Base-by-base conservation (phyloP, 2,888 invertebrate genomes). In the Sphinx pinastri region DNA sequence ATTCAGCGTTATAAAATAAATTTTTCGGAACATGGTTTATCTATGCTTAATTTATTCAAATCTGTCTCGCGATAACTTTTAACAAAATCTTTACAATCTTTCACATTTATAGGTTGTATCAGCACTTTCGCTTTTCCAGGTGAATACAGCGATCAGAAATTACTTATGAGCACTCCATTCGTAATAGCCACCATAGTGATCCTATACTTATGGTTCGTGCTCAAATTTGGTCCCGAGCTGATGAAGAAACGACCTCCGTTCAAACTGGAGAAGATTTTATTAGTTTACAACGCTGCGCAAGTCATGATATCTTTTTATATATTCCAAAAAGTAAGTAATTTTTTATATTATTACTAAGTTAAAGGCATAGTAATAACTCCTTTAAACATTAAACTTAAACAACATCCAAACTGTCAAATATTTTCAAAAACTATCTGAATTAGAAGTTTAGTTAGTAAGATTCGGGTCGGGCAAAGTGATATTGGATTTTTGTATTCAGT, bases 271-370 rank as follows among this genome's bases (percentile, higher is more conserved):
- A 94, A 91, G 70, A 78, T 96, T 38, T 92, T 97, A 75, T 89
- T 96, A 68, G 80, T 95, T 0, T 97, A 97, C 82, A 96, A 97
- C 79, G 84, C 95, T 0, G 72, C 94, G 2, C 97, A 97, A 94
- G 95, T 97, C 13, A 12, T 94, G 0, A 75, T 95, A 10, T 96
- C 95, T 57, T 79, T 84, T 0, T 94, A 90, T 75, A 82, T 95
- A 68, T 91, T 95, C 68, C 85, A 88, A 73, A 86, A 89, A 79
- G 96, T 95, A 84, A 91, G 85, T 83, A 71, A 60, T 70, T 38
- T 13, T 19, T 4, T 7, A 52, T 51, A 12, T 51, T 10, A 11
- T 51, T 12, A 12, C 0, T 51, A 7, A 38, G 38, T 38, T 38
- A 38, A 38, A 38, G 4, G 6, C 2, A 38, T 38, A 38, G 6